Conservation (phyloP, 1,140 invertebrate species). For the Hetaerina americana region DNA sequence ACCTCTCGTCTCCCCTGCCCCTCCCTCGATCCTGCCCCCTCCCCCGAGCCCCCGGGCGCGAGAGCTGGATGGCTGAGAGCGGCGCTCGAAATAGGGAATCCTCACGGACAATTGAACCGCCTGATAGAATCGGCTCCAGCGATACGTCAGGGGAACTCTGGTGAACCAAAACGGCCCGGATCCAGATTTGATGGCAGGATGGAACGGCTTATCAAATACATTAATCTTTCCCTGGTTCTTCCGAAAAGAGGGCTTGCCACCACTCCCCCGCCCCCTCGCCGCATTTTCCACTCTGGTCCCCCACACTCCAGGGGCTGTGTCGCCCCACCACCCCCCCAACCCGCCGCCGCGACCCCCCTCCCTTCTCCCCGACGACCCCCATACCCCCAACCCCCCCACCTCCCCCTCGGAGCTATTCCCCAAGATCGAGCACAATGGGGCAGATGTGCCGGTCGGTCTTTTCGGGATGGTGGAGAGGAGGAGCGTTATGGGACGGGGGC, state of each 20-base stretch:
- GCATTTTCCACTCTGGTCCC: no score
- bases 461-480: neutral
- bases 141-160: slow-evolving; percentile 1
- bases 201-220: slow-evolving; percentile 6
- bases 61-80: neutral
- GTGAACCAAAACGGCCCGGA: slow-evolving; percentile 6
- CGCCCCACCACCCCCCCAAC: neutral
- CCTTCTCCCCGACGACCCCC: neutral
- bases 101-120: slow-evolving; percentile 5
- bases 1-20: neutral
- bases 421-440: neutral
- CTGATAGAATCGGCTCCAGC: slow-evolving; percentile 3
- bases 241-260: neutral
- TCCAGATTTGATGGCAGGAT: slow-evolving; percentile 4
- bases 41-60: neutral
- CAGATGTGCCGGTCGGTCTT: neutral
- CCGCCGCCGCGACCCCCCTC: neutral
- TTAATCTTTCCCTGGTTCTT: slow-evolving; percentile 3
- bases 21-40: neutral
- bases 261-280: neutral
- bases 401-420: neutral
- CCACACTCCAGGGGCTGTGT: neutral
- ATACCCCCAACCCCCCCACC: neutral
- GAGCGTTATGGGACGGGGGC: slow-evolving; percentile 2
- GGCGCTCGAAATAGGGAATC: neutral